Evolutionary conservation across 1,140 invertebrate species (phyloP).

Genomic region (Arctopsyche grandis): DNA sequence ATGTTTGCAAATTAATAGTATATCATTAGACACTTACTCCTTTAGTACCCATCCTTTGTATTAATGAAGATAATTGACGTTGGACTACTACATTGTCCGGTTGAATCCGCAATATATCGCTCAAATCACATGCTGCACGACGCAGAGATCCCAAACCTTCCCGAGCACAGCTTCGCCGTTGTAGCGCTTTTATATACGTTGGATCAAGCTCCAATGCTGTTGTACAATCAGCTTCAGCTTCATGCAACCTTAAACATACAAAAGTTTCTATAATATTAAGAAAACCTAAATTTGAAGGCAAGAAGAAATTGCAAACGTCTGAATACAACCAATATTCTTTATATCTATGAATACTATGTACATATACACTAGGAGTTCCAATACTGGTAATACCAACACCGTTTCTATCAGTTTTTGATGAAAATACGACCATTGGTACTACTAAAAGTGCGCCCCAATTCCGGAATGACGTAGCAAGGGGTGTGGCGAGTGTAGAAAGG

Average conservation of each 20-base stretch:
- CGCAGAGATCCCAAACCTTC: conserved; percentile 65
- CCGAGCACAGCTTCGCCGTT: conserved; percentile 77
- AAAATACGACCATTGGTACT: too few species aligned
- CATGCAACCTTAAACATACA: conserved; percentile 70
- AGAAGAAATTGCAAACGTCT: too few species aligned
- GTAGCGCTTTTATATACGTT: conserved; percentile 83
- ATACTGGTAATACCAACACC: too few species aligned
- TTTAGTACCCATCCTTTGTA: conserved; percentile 67
- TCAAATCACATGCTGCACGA: conserved; percentile 75
- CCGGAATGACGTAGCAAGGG: too few species aligned
- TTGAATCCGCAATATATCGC: conserved; percentile 74
- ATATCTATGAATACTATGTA: too few species aligned
- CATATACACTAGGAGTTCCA: too few species aligned
- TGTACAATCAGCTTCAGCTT: conserved; percentile 81
- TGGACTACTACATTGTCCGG: conserved; percentile 74
- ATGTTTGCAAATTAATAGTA: neutral
- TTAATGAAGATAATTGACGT: conserved; percentile 69
- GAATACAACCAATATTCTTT: too few species aligned
- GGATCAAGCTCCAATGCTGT: conserved; percentile 76
- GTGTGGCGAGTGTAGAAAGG: too few species aligned
- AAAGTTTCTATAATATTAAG: conserved; percentile 32
- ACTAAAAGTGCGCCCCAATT: too few species aligned
- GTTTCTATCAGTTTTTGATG: too few species aligned
- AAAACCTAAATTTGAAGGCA: too few species aligned
- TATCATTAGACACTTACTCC: conserved; percentile 61